These are phyloP conservation scores for Apis mellifera DNA, from an alignment of 1,140 invertebrate genomes.

Conservation along the genomic window Amel_HAv3.1 CM009939.2:9660001-9660500, in stretches of 20 bases:
- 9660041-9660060: not conserved
- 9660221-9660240: constrained; percentile 31
- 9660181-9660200: constrained; percentile 39
- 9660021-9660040: not conserved
- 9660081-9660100: constrained; percentile 32
- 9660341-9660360: constrained; percentile 34
- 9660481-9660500: constrained; percentile 51
- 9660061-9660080: not conserved
- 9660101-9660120: constrained; percentile 7
- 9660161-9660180: constrained; percentile 30
- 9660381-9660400: constrained; percentile 51
- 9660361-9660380: constrained; percentile 23
- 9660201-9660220: constrained; percentile 30
- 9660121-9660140: constrained; percentile 45
- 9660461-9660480: constrained; percentile 38
- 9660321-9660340: constrained; percentile 47
- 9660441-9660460: not conserved
- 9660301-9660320: constrained; percentile 44
- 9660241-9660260: constrained; percentile 41
- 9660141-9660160: not conserved
- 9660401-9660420: not conserved
- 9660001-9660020: not conserved
- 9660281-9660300: constrained; percentile 34
- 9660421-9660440: not conserved
- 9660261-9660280: constrained; percentile 35